phyloP scores from a whole-genome alignment of 2,888 invertebrate genomes.

The Pyralis farinalis region DNA sequence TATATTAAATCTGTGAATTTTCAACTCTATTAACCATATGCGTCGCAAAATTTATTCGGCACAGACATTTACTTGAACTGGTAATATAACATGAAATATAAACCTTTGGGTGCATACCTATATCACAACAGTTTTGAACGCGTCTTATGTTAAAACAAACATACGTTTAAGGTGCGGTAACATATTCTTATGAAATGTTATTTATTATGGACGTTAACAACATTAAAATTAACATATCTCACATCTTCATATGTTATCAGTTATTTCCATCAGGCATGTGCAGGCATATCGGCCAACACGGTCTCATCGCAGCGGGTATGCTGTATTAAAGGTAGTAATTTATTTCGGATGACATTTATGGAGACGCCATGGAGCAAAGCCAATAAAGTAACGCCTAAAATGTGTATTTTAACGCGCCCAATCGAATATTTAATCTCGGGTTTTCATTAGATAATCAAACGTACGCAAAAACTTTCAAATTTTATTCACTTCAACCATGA shows the following conservation, averaged over 20 bases:
- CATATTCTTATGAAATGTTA: conserved; percentile 30
- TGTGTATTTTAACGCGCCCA: conserved; percentile 38
- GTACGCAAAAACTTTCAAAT: conserved; percentile 35
- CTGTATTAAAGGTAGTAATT: conserved; percentile 37
- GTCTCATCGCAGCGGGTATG: conserved; percentile 29
- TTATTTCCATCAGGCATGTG: conserved; percentile 27
- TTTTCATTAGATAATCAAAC: conserved; percentile 26
- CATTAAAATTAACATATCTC: conserved; percentile 60
- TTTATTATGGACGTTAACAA: conserved; percentile 38
- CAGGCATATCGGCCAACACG: conserved; percentile 34
- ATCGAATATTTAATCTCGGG: conserved; percentile 33
- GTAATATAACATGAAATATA: too few species aligned
- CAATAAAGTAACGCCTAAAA: conserved; percentile 56
- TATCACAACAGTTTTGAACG: too few species aligned
- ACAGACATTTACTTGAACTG: too few species aligned
- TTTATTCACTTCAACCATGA: conserved; percentile 1
- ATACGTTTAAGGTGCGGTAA: conserved; percentile 17
- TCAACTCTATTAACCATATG: too few species aligned
- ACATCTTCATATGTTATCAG: conserved; percentile 42
- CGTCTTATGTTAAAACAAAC: conserved; percentile 20
- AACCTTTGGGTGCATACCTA: too few species aligned
- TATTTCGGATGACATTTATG: conserved; percentile 70
- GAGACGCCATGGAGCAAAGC: conserved; percentile 52
- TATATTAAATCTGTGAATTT: too few species aligned
- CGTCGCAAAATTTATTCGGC: too few species aligned